Evolutionary conservation across 2,113 vertebrate species (phyloP).

Genomic region (Sitta europaea): DNA sequence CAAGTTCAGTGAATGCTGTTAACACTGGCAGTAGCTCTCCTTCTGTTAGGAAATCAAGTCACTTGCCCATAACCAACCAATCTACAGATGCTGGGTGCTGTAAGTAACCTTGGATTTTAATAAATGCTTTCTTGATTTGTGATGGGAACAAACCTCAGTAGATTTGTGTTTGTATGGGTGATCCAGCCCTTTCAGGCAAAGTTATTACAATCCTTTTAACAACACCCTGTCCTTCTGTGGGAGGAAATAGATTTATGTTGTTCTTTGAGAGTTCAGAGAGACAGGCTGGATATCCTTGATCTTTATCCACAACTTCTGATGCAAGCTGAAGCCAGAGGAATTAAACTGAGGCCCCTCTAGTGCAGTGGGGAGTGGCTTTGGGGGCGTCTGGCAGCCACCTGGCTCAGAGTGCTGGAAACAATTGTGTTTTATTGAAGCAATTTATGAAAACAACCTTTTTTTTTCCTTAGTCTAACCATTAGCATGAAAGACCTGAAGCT

Average conservation of each 20-base stretch:
- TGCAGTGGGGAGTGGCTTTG: not conserved
- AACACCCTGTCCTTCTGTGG: not conserved
- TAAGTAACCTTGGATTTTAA: slow-evolving; percentile 23
- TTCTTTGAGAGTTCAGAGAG: not conserved
- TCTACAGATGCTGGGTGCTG: slow-evolving; percentile 15
- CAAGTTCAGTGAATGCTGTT: not conserved
- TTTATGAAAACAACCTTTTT: not conserved
- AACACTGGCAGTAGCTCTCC: not conserved
- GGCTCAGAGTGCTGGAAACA: not conserved
- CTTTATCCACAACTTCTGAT: not conserved
- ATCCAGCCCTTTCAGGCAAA: not conserved
- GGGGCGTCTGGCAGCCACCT: not conserved
- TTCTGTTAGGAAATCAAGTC: not conserved
- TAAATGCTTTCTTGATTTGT: not conserved
- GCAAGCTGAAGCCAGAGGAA: not conserved
- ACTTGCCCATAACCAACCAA: not conserved
- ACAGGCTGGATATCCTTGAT: not conserved
- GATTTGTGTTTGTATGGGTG: not conserved
- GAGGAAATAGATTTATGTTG: not conserved
- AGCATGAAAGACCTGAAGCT: not conserved
- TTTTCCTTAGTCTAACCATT: not conserved
- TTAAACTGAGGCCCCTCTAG: not conserved
- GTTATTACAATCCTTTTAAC: not conserved
- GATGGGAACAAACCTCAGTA: not conserved
- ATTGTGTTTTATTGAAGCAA: not conserved